phyloP scores from a whole-genome alignment of 2,888 invertebrate genomes.

The Torymus auratus region DNA sequence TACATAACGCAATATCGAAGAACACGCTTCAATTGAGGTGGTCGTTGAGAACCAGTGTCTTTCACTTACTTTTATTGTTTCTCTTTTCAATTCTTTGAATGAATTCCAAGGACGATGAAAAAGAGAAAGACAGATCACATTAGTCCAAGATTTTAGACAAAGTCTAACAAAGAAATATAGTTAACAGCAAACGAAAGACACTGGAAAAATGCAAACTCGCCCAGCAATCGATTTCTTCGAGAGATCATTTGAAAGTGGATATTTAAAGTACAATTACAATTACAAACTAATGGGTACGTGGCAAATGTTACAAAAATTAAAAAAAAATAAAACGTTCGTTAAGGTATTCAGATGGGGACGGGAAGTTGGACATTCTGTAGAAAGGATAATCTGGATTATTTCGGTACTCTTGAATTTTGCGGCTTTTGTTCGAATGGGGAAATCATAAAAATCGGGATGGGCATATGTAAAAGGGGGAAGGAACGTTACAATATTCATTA shows the following conservation, averaged over 20 bases:
- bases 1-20: conserved; percentile 68
- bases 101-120: neutral
- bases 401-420: conserved; percentile 50
- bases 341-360: conserved; percentile 42
- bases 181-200: conserved; percentile 60
- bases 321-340: conserved; percentile 16
- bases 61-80: conserved; percentile 56
- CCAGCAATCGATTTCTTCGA: conserved; percentile 69
- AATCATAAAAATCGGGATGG: conserved; percentile 45
- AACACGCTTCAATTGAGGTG: conserved; percentile 68
- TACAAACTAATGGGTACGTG: conserved; percentile 65
- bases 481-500: conserved; percentile 73
- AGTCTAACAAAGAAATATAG: conserved; percentile 47
- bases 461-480: conserved; percentile 60
- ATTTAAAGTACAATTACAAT: conserved; percentile 65
- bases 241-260: conserved; percentile 75
- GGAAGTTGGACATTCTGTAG: conserved; percentile 27
- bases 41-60: conserved; percentile 67
- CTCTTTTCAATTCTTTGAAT: conserved; percentile 23
- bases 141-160: conserved; percentile 36
- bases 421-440: conserved; percentile 30
- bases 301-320: conserved; percentile 26
- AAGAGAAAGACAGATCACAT: conserved; percentile 48
- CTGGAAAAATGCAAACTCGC: conserved; percentile 64
- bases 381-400: conserved; percentile 34